Conservation (phyloP, 2,888 invertebrate genomes). For the Athalia rosae region DNA sequence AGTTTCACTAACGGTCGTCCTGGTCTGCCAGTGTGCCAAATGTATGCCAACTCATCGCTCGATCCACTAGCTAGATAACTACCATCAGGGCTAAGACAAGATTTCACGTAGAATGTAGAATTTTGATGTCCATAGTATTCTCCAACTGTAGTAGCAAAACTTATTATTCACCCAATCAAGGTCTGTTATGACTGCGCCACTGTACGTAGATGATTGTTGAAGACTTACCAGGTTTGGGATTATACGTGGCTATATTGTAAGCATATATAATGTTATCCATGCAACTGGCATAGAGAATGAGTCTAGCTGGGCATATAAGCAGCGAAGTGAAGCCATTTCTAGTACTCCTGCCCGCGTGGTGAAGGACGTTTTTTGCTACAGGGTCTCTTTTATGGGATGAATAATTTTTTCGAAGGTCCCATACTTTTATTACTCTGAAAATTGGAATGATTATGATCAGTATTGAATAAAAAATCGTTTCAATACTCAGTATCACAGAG, state of each 20-base stretch:
- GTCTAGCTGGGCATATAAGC: slow-evolving; percentile 81
- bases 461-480: neutral
- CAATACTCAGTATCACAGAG: neutral
- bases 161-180: neutral
- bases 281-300: slow-evolving; percentile 88
- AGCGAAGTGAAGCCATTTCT: slow-evolving; percentile 87
- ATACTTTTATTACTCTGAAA: slow-evolving; percentile 83
- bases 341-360: slow-evolving; percentile 83
- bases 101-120: slow-evolving; percentile 89
- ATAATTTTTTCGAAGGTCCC: slow-evolving; percentile 92
- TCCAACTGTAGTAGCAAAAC: slow-evolving; percentile 64
- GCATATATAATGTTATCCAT: slow-evolving; percentile 91
- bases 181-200: neutral
- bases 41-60: slow-evolving; percentile 88
- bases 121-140: slow-evolving; percentile 82
- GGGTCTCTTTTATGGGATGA: slow-evolving; percentile 81
- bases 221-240: slow-evolving; percentile 77
- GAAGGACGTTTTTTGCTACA: slow-evolving; percentile 82
- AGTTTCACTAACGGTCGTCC: slow-evolving; percentile 81
- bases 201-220: slow-evolving; percentile 64
- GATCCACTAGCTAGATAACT: slow-evolving; percentile 91
- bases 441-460: neutral
- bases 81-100: slow-evolving; percentile 87
- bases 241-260: slow-evolving; percentile 85
- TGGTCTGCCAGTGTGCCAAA: slow-evolving; percentile 84